Conservation (phyloP, 2,797 vertebrate genomes). For the Mareca penelope region DNA sequence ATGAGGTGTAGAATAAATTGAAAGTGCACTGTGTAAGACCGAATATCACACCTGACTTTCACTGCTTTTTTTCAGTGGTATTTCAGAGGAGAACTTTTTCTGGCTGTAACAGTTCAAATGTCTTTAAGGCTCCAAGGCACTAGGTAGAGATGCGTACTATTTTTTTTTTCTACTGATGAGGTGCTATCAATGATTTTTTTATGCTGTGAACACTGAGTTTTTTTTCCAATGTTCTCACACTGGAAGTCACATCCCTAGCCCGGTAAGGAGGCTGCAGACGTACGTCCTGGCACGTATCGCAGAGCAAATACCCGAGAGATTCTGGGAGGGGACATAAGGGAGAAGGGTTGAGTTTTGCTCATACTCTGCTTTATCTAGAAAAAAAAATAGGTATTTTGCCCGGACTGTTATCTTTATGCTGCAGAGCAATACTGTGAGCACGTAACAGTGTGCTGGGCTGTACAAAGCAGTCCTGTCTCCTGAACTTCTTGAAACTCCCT, state of each 20-base stretch:
- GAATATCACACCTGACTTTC: too few species aligned
- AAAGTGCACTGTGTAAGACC: background rate
- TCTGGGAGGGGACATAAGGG: background rate
- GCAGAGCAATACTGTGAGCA: background rate
- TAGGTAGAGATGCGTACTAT: fast-evolving
- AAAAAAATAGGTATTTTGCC: background rate
- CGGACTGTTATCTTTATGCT: background rate
- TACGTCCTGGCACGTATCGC: background rate
- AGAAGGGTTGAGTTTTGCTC: background rate
- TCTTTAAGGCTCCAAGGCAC: background rate
- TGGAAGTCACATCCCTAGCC: background rate
- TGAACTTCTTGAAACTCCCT: background rate
- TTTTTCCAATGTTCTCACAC: background rate
- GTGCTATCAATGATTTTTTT: background rate
- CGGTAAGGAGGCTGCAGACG: fast-evolving
- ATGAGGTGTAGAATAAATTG: background rate
- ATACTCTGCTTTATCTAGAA: background rate
- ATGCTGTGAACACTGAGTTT: fast-evolving
- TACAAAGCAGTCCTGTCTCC: background rate
- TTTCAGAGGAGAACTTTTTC: background rate
- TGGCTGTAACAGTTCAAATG: background rate
- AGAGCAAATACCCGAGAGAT: background rate
- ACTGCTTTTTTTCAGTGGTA: background rate
- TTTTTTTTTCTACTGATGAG: background rate
- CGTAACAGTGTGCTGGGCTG: background rate